phyloP scores from a whole-genome alignment of 2,888 invertebrate species.

The Lissonota sp. region DNA sequence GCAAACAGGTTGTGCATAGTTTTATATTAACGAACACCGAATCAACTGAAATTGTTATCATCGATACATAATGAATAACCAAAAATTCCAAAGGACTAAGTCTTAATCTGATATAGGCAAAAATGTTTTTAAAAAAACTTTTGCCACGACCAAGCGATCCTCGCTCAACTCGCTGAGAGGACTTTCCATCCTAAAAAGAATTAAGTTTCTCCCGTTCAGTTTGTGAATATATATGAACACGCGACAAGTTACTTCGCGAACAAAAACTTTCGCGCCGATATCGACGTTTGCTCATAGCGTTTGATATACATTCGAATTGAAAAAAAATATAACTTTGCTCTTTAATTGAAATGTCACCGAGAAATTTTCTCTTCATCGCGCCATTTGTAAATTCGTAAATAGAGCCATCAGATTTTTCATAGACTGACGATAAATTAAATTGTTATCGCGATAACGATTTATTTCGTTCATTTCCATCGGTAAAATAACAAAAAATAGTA shows the following conservation, averaged over 20 bases:
- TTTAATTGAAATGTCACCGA: neutral
- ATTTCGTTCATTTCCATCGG: too few relatives aligned
- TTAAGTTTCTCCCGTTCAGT: constrained; percentile 41
- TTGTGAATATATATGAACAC: neutral
- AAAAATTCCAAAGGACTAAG: too few relatives aligned
- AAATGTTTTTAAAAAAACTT: constrained; percentile 60
- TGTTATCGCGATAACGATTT: too few relatives aligned
- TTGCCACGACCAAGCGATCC: constrained; percentile 20
- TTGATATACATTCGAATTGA: neutral
- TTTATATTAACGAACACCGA: too few relatives aligned
- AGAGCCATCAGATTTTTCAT: too few relatives aligned
- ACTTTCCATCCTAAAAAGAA: constrained; percentile 43
- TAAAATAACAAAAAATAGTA: too few relatives aligned
- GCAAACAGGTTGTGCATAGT: too few relatives aligned
- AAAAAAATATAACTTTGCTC: neutral
- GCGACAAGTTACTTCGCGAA: constrained; percentile 32
- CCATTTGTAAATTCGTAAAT: neutral
- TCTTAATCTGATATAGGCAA: too few relatives aligned
- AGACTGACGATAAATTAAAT: too few relatives aligned
- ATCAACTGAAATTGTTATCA: too few relatives aligned
- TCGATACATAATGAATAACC: too few relatives aligned
- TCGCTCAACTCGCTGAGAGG: constrained; percentile 18
- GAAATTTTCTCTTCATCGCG: neutral
- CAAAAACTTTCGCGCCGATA: constrained; percentile 35
- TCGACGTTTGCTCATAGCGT: constrained; percentile 18